A percentile compares a stretch with the other conserved stretches of the same genome.
Conservation (phyloP, 2,113 vertebrate genomes). For the Dicaeum eximium region DNA sequence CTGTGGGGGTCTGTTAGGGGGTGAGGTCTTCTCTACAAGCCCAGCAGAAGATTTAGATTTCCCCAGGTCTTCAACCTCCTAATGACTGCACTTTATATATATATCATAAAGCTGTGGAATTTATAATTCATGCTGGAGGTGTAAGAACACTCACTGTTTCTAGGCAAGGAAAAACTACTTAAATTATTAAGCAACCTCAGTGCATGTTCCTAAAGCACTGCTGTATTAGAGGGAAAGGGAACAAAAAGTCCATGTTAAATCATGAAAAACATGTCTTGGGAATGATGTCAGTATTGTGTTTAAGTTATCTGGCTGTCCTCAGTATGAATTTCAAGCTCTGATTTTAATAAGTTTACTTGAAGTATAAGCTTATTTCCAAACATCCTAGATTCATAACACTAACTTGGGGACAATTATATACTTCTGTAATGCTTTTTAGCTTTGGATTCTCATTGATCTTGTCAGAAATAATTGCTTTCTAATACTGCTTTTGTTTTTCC, state of each 20-base stretch:
- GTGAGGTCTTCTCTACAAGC: background rate
- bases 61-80: background rate
- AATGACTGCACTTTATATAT: background rate
- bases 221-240: background rate
- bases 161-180: background rate
- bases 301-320: background rate
- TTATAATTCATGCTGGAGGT: background rate
- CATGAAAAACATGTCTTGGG: background rate
- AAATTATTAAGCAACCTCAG: background rate
- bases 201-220: accelerated
- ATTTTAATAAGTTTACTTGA: background rate
- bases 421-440: background rate
- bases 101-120: background rate
- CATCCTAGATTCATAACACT: background rate
- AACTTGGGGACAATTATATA: background rate
- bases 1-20: background rate
- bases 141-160: background rate
- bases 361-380: background rate
- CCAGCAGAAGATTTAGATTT: background rate
- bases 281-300: background rate
- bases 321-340: background rate
- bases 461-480: background rate
- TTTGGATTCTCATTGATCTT: background rate
- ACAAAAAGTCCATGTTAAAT: background rate
- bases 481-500: background rate